Evolutionary conservation across 2,113 vertebrate genomes (phyloP).

Genomic region (Platysteira castanea): DNA sequence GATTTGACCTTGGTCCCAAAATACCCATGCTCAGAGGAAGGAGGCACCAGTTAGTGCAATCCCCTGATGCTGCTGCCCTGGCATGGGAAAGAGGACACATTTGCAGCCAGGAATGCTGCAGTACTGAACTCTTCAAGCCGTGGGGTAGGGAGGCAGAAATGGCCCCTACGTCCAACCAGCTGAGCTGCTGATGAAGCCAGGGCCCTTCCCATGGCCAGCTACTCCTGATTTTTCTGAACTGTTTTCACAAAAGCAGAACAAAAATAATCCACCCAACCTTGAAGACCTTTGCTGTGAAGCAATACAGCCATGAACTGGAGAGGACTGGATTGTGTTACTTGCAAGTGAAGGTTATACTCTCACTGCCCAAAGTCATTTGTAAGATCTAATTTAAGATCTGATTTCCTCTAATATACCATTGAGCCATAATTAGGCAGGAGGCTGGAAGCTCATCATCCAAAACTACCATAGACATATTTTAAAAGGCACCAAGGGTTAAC

Average conservation of each 20-base stretch:
- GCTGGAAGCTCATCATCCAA: background rate
- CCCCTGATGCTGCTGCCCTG: background rate
- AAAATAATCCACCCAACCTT: background rate
- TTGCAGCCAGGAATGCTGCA: background rate
- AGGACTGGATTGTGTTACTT: background rate
- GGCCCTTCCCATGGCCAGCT: background rate
- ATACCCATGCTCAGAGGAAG: background rate
- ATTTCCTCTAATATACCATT: background rate
- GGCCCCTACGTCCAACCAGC: background rate
- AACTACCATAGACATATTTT: background rate
- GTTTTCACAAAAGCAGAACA: background rate
- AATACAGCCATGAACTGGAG: background rate
- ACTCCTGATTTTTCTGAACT: background rate
- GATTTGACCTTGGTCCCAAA: background rate
- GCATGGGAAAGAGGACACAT: background rate
- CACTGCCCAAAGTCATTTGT: background rate
- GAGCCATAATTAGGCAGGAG: background rate
- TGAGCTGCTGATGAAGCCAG: background rate
- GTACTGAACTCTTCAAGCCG: background rate
- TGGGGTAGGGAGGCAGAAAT: background rate
- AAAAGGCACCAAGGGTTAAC: conserved; percentile 2
- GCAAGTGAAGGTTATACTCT: background rate
- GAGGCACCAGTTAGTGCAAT: background rate
- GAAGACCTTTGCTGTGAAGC: background rate
- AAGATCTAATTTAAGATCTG: background rate